Evolutionary conservation across 2,797 vertebrate species (phyloP).

Genomic region (Remorina albescens): DNA sequence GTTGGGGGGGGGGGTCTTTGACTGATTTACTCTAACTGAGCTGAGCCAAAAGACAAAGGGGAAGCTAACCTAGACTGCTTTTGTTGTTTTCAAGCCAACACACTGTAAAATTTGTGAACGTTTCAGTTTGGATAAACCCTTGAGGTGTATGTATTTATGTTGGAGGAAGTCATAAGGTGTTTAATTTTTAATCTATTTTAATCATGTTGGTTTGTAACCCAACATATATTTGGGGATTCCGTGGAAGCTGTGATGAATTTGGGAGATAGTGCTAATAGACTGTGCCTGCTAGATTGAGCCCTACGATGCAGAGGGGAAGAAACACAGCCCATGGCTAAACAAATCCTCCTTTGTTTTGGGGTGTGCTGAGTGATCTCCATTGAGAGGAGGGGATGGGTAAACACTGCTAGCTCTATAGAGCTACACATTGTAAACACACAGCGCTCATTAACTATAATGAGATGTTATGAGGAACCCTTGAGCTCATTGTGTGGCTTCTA

Average conservation of each 20-base stretch:
- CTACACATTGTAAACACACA: conserved; percentile 86
- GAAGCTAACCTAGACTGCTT: conserved; percentile 13
- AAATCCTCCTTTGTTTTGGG: conserved; percentile 84
- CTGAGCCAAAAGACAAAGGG: conserved; percentile 25
- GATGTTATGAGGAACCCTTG: conserved; percentile 85
- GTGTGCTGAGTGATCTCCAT: conserved; percentile 84
- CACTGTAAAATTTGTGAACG: conserved; percentile 39
- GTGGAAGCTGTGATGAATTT: conserved; percentile 73
- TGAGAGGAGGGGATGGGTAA: conserved; percentile 84
- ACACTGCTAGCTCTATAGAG: conserved; percentile 83
- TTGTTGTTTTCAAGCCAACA: conserved; percentile 39
- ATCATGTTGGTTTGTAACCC: conserved; percentile 69
- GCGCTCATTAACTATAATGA: conserved; percentile 87
- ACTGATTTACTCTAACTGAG: conserved; percentile 43
- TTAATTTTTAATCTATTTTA: conserved; percentile 68
- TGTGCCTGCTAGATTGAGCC: conserved; percentile 77
- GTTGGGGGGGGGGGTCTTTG: conserved; percentile 30
- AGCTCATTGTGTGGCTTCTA: conserved; percentile 84
- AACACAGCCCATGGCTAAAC: conserved; percentile 83
- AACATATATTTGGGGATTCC: conserved; percentile 71
- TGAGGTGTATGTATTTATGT: conserved; percentile 35
- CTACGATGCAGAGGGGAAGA: conserved; percentile 80
- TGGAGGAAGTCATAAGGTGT: conserved; percentile 39
- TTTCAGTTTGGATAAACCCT: conserved; percentile 23
- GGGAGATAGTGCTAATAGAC: conserved; percentile 73